Base-by-base conservation (phyloP, 2,113 vertebrate genomes). In the Periophthalmodon schlosseri region DNA sequence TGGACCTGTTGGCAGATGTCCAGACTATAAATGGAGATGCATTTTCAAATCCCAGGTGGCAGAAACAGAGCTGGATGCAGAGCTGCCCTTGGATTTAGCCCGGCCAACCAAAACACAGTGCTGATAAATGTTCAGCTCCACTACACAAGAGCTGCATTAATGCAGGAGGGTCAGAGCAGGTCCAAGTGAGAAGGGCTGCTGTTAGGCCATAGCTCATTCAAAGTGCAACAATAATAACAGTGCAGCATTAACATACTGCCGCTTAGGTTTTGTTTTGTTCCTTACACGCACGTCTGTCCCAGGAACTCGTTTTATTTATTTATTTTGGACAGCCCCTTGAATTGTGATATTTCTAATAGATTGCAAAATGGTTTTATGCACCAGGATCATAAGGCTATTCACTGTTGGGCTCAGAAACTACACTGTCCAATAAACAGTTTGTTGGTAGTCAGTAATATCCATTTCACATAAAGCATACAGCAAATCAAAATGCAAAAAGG, bases 21-120 rank as follows among this genome's bases (percentile, higher is more conserved):
- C 84, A 89, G 64, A 68, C 71, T 75, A 85, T 90, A 69, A 91
- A 86, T 83, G 84, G 78, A 91, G 84, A 88, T 84, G 80, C 72
- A 76, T 86, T 86, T 86, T 71, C 57, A 85, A 91, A 86, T 87
- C 90, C 84, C 86, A 87, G 80, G 81, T 82, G 89, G 76, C 14
- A 39, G 20, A 58, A 76, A 76, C 86, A 78, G 68, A 83, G 77
- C 79, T 73, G 49, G 65, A 78, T 63, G 80, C 73, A 67, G 44
- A 66, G 58, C 72, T 82, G 75, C 81, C 44, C 39, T 18, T 58
- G 76, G 65, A 76, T 75, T 86, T 80, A 74, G 81, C 68, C 76
- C 72, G 75, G 64, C 36, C 46, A 78, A 63, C 63, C 69, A 72
- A 83, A 88, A 72, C 68, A 76, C 52, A 78, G 73, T 67, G 63